Base-by-base conservation (phyloP, 2,888 invertebrate genomes). In the Acleris literana region DNA sequence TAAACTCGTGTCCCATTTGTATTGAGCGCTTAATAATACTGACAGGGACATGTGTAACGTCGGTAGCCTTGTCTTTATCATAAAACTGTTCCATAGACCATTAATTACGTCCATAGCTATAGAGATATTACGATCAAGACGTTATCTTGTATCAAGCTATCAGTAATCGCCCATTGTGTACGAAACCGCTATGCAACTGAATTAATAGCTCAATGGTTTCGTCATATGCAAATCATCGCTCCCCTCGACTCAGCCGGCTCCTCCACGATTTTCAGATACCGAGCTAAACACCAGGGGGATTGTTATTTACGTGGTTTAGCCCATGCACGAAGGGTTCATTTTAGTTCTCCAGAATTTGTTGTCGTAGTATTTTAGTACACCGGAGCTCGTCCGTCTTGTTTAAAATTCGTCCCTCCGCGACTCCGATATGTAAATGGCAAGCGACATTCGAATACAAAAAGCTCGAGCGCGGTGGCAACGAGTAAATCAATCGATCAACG, bases 401-500 rank as follows among this genome's bases (percentile, higher is more conserved):
- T 87, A 85, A 90, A 86, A 89, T 89, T 90, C 90, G 88, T 84
- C 87, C 86, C 84, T 77, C 80, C 79, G 81, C 86, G 81, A 83
- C 80, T 83, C 81, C 78, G 87, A 88, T 91, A 92, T 92, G 92
- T 90, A 92, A 92, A 92, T 90, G 79, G 74, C 80, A 79, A 75
- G 87, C 88, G 90, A 90, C 90, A 90, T 84, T 88, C 88, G 91
- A 90, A 92, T 91, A 92, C 91, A 91, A 92, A 92, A 92, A 92
- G 91, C 90, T 91, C 85, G 89, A 86, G 84, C 87, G 80, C 90
- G 91, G 90, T 90, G 90, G 91, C 90, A 88, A 90, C 86, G 90
- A 92, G 90, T 92, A 92, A 91, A 92, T 92, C 92, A 92, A 92
- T 92, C 92, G 92, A 92, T 92, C 92, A 92, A 90, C 91, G 91